Conservation (phyloP, 2,888 invertebrate species). For the Eucera pruinosa region DNA sequence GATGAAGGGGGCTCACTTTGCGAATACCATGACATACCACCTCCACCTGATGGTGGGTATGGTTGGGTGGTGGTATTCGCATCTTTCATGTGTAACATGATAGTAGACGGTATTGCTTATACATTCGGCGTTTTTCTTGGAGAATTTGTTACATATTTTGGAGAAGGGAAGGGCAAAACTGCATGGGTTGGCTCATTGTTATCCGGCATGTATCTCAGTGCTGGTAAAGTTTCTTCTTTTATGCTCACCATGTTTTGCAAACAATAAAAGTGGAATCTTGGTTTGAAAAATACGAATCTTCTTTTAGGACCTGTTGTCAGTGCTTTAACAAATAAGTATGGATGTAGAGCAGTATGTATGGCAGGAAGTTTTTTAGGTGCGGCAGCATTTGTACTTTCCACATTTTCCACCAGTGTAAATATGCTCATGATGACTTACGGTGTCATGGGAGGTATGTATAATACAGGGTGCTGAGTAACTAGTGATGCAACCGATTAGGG, state of each 20-base stretch:
- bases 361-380: constrained; percentile 95
- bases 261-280: background rate
- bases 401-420: constrained; percentile 94
- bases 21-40: constrained; percentile 92
- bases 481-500: no score
- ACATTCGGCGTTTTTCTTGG: constrained; percentile 97
- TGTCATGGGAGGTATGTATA: constrained; percentile 91
- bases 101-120: constrained; percentile 99
- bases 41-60: constrained; percentile 96
- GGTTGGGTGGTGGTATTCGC: constrained; percentile 98
- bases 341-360: constrained; percentile 97
- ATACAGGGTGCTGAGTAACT: no score
- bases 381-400: constrained; percentile 93
- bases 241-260: background rate
- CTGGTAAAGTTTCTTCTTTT: constrained; percentile 86
- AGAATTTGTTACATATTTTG: constrained; percentile 92
- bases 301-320: constrained; percentile 94
- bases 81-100: constrained; percentile 98
- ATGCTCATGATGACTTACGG: constrained; percentile 97
- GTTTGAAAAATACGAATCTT: background rate
- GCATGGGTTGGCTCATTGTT: constrained; percentile 98
- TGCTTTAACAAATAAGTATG: constrained; percentile 97
- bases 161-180: constrained; percentile 93
- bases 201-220: constrained; percentile 97
- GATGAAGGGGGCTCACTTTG: constrained; percentile 86